Evolutionary conservation across 2,113 vertebrate species (phyloP).

Genomic region (Proteles cristata): DNA sequence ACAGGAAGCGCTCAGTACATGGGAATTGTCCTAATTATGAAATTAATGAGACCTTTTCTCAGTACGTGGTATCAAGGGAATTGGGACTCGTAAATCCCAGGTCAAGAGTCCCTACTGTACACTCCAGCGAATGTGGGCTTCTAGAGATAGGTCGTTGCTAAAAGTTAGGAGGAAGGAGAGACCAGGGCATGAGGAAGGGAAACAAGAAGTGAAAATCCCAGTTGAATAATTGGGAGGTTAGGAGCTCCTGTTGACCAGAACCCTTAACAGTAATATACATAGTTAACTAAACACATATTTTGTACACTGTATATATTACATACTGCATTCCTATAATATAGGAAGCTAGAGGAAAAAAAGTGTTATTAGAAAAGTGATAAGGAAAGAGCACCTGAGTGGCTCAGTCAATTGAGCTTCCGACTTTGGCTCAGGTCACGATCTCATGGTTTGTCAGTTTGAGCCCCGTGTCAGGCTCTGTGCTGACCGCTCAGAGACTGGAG

Average conservation of each 20-base stretch:
- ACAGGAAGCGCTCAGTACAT: background rate
- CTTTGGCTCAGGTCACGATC: background rate
- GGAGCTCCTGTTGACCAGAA: background rate
- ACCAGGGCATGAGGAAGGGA: background rate
- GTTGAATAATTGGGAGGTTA: background rate
- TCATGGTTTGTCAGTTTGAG: fast-evolving
- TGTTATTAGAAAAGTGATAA: background rate
- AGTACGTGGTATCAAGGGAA: background rate
- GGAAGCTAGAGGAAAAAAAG: background rate
- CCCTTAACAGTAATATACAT: background rate
- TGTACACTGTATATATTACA: background rate
- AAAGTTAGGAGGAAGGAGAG: background rate
- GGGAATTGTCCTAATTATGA: background rate
- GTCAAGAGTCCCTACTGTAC: background rate
- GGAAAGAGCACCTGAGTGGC: background rate
- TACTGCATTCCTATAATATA: background rate
- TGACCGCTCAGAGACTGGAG: background rate
- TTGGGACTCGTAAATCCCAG: no score
- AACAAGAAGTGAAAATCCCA: background rate
- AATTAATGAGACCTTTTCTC: background rate
- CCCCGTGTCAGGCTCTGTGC: background rate
- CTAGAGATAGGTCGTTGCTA: background rate
- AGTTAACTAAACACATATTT: background rate
- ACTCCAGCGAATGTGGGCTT: background rate
- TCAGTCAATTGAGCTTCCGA: background rate